Evolutionary conservation across 37 sponge, comb jelly and placozoan genomes (phyloP), one percentile per base, ranked within the genome.

Genomic region (Cliona cf. orientalis): DNA sequence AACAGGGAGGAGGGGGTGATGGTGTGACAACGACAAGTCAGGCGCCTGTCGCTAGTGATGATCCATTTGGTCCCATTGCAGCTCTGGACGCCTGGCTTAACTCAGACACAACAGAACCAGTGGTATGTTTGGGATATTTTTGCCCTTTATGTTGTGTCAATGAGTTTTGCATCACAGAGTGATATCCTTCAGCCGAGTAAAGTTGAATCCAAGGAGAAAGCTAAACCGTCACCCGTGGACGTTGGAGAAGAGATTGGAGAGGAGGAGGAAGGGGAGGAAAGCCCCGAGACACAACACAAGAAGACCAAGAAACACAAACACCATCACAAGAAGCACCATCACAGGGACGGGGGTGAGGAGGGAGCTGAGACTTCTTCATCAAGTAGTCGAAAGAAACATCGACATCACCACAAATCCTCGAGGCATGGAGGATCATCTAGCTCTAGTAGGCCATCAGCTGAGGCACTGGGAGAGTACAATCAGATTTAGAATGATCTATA

Each of bases 61-160:
- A 86, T 43, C 87, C 87, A 22, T 86, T 78, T 61, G 66, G 57
- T 31, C 43, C 70, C 21, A 70, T 42, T 72, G 37, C 87, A 0
- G 62, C 83, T 1, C 66, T 86, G 66, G 87, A 86, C 33, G 87
- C 87, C 32, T 86, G 87, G 87, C 87, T 86, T 38, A 79, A 66
- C 63, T 71, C 79, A 0, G 72, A 71, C 2, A 41, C 72, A 28
- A 76, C 57, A 46, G 64, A 69, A 7, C 14, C 29, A 31, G 61
- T 60, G 38, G 56, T 25, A 11, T 5, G 36, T 19, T 37, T 59
- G 12, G 4, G 17, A 11, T 17, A 49, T 11, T 19, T 49, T 49
- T 19, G 17, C 17, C 55, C 55, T 17, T 49, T 49, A 11, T 49
- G 55, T 17, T 49, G 17, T 19, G 17, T 49, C 11, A 19, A 19